A percentile compares a stretch with the other conserved stretches of the same genome.
Evolutionary conservation across 2,888 invertebrate species (phyloP).

Genomic region (Cecidostiba fungosa): DNA sequence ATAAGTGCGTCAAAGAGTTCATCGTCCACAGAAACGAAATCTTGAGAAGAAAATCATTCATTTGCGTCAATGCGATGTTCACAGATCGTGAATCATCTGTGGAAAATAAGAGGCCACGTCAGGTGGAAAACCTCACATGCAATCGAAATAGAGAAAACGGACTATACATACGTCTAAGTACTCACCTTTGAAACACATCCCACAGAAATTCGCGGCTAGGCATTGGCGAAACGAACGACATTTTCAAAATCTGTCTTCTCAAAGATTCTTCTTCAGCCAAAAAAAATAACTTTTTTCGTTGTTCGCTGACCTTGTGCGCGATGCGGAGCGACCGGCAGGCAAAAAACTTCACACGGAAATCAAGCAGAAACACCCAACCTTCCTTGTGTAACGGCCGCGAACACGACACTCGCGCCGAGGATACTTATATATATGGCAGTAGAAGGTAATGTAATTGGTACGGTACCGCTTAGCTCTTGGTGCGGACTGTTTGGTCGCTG

Average conservation of each 20-base stretch:
- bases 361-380: background rate
- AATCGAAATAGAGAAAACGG: background rate
- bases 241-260: constrained; percentile 62
- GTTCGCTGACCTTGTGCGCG: background rate
- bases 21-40: background rate
- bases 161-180: background rate
- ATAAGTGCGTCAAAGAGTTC: background rate
- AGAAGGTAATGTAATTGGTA: background rate
- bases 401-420: background rate
- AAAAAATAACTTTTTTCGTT: background rate
- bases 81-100: constrained; percentile 11
- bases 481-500: no score
- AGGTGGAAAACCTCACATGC: constrained; percentile 26
- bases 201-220: constrained; percentile 89
- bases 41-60: background rate
- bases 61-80: background rate
- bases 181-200: constrained; percentile 90
- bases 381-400: background rate
- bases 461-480: no score
- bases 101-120: constrained; percentile 38
- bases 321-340: background rate
- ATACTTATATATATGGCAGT: background rate
- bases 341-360: background rate
- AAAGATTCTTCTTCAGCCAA: background rate
- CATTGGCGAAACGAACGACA: constrained; percentile 85